Evolutionary conservation across 2,113 vertebrate species (phyloP).

Genomic region (Gasterosteus nipponicus): DNA sequence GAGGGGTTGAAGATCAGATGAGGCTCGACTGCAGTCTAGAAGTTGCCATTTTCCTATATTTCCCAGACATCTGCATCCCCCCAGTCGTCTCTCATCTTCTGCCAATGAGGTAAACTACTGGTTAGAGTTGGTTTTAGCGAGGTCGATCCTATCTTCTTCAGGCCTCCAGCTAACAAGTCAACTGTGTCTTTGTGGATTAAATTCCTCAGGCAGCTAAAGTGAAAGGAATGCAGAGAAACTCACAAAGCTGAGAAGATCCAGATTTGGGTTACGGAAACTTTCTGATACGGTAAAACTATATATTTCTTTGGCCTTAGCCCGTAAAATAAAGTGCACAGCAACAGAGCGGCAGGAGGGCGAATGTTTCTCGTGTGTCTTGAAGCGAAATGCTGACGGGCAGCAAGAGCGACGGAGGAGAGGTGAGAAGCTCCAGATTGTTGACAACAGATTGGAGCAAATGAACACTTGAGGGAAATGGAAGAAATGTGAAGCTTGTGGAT

Average conservation of each 20-base stretch:
- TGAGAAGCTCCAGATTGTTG: constrained; percentile 29
- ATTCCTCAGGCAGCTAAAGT: constrained; percentile 15
- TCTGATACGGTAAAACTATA: background rate
- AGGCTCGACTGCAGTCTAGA: background rate
- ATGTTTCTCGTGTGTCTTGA: background rate
- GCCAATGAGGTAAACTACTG: constrained; percentile 49
- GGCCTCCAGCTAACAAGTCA: constrained; percentile 36
- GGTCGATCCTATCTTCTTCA: constrained; percentile 34
- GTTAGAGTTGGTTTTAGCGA: constrained; percentile 21
- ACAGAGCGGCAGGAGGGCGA: constrained; percentile 14
- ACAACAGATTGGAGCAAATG: constrained; percentile 54
- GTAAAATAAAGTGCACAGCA: constrained; percentile 26
- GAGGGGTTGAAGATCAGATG: constrained; percentile 32
- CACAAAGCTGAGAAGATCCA: background rate
- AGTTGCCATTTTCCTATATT: background rate
- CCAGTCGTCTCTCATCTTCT: constrained; percentile 41
- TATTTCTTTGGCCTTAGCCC: background rate
- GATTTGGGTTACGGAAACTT: background rate
- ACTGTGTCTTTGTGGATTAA: constrained; percentile 57
- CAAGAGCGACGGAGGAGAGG: constrained; percentile 7
- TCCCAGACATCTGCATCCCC: background rate
- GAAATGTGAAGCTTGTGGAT: constrained; percentile 55
- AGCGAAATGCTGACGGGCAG: constrained; percentile 35
- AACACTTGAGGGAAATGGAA: constrained; percentile 63
- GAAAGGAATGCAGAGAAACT: constrained; percentile 49